phyloP scores from a whole-genome alignment of 2,113 vertebrate species.

The Orientallactaga bullata region DNA sequence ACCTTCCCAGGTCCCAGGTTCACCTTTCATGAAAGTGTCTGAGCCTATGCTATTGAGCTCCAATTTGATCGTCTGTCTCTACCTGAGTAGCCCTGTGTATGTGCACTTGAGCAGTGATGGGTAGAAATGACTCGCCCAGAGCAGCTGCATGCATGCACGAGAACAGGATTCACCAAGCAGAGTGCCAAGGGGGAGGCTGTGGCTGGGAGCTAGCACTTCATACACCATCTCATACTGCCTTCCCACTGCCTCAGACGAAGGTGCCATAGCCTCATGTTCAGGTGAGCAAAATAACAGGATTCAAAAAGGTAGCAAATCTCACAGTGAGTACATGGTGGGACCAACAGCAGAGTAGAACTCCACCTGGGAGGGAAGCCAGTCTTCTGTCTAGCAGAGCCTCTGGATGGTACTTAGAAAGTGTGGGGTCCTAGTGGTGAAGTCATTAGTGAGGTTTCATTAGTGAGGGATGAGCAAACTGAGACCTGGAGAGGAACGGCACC shows the following conservation, averaged over 20 bases:
- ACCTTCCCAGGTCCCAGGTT: neutral
- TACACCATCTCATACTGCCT: neutral
- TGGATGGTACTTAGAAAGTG: neutral
- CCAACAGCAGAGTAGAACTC: neutral
- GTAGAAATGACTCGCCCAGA: neutral
- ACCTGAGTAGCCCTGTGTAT: neutral
- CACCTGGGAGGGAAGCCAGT: neutral
- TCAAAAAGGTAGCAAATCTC: neutral
- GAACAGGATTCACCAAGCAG: neutral
- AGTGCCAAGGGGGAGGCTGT: neutral
- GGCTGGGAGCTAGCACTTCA: neutral
- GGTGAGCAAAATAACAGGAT: constrained; percentile 33
- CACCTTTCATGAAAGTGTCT: neutral
- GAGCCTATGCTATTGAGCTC: neutral
- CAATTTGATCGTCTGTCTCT: neutral
- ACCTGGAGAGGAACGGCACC: neutral
- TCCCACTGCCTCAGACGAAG: neutral
- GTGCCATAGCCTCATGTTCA: constrained; percentile 2
- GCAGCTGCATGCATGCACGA: neutral
- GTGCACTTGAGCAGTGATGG: neutral
- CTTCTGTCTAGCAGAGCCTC: neutral
- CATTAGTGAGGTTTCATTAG: neutral
- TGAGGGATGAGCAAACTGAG: neutral
- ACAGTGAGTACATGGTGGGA: neutral
- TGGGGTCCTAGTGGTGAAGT: neutral